These are phyloP conservation scores for Falco novaeseelandiae DNA, from an alignment of 2,797 vertebrate genomes.

Conservation along the genomic window DNA sequence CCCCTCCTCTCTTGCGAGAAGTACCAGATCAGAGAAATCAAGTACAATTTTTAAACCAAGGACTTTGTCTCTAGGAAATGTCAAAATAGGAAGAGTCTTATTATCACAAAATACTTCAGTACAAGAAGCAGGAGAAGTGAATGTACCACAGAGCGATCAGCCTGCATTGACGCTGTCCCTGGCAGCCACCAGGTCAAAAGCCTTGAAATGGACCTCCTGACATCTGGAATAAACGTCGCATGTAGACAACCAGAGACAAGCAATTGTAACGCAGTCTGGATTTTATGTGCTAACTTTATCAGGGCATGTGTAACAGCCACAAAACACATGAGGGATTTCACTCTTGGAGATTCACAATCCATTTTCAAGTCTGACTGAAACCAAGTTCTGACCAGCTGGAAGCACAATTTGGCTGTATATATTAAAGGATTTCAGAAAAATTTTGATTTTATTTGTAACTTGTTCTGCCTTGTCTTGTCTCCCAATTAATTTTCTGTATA, in stretches of 20 bases:
- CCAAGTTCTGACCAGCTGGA: not conserved
- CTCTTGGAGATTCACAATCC: not conserved
- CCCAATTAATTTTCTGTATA: not conserved
- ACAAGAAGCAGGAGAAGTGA: not conserved
- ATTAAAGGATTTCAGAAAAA: not conserved
- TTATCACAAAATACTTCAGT: not conserved
- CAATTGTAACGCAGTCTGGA: not conserved
- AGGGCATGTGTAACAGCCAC: not conserved
- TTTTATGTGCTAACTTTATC: not conserved
- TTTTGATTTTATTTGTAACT: not conserved
- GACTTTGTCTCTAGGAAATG: not conserved
- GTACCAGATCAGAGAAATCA: not conserved
- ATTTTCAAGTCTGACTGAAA: not conserved
- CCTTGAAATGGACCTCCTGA: not conserved
- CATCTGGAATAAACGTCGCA: not conserved
- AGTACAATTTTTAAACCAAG: not conserved
- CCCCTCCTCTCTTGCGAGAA: not conserved
- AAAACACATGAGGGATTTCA: not conserved
- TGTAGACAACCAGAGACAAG: not conserved
- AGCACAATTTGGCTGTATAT: not conserved
- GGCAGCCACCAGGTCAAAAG: not conserved
- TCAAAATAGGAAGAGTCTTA: not conserved
- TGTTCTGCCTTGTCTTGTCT: not conserved
- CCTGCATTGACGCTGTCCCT: not conserved
- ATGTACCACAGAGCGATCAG: not conserved